These are phyloP conservation scores for Hololepta plana DNA, from an alignment of 2,888 invertebrate genomes.

Conservation along the genomic window DNA sequence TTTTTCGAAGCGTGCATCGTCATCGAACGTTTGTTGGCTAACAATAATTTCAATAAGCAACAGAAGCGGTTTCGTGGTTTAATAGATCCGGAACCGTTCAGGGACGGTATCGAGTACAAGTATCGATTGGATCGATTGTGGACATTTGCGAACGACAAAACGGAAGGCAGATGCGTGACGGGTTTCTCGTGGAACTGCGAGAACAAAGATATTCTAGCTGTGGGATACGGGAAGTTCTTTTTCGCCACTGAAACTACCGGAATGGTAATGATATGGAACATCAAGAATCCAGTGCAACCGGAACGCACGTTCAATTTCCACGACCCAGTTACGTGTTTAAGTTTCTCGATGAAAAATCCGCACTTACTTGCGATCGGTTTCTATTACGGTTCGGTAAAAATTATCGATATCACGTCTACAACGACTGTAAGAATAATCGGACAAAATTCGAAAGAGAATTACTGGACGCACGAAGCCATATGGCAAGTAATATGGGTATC, in stretches of 20 bases:
- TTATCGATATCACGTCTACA: conserved; percentile 53
- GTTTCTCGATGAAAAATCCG: conserved; percentile 49
- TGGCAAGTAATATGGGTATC: conserved; percentile 46
- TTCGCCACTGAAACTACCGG: conserved; percentile 40
- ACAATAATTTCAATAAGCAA: conserved; percentile 42
- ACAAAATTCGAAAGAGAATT: conserved; percentile 34
- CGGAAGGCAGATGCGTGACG: conserved; percentile 36
- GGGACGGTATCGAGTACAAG: conserved; percentile 42
- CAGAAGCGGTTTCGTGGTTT: conserved; percentile 57
- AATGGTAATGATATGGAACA: conserved; percentile 57
- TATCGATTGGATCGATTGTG: conserved; percentile 50
- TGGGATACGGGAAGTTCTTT: conserved; percentile 51
- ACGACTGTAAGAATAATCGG: conserved; percentile 33
- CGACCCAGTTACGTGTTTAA: conserved; percentile 45
- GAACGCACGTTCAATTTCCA: conserved; percentile 39
- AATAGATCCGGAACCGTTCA: conserved; percentile 37
- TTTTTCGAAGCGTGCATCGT: conserved; percentile 46
- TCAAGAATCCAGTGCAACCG: conserved; percentile 62
- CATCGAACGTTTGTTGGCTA: conserved; percentile 53
- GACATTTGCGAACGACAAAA: conserved; percentile 37
- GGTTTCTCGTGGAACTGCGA: conserved; percentile 45
- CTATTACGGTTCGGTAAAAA: conserved; percentile 48
- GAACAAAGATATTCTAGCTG: conserved; percentile 55
- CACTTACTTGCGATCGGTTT: conserved; percentile 61
- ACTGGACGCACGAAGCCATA: conserved; percentile 47